These are phyloP conservation scores for Melanotaenia pygmaea DNA, from an alignment of 2,797 vertebrate species.

Conservation along the genomic window DNA sequence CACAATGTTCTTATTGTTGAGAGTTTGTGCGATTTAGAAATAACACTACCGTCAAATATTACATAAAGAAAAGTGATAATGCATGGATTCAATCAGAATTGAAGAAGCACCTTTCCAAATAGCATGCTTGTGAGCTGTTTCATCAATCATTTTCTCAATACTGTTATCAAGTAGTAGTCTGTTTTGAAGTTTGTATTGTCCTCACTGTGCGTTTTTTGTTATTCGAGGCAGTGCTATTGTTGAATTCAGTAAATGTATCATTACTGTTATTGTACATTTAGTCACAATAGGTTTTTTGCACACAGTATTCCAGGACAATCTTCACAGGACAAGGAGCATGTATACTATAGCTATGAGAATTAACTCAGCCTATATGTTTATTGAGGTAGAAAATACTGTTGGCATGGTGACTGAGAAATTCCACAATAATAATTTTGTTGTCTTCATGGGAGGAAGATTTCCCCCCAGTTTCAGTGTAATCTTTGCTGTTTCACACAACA, in stretches of 20 bases:
- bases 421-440: background rate
- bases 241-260: background rate
- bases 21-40: conserved; percentile 11
- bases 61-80: conserved; percentile 3
- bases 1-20: conserved; percentile 32
- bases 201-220: background rate
- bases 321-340: background rate
- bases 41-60: background rate
- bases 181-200: background rate
- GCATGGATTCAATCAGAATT: conserved; percentile 8
- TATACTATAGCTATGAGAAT: background rate
- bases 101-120: background rate
- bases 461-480: conserved; percentile 8
- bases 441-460: conserved; percentile 3
- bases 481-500: background rate
- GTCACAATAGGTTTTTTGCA: background rate
- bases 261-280: background rate
- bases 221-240: background rate
- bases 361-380: background rate
- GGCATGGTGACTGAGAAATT: conserved; percentile 3
- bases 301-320: background rate
- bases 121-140: background rate
- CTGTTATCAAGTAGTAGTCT: background rate
- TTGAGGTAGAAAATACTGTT: background rate
- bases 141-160: conserved; percentile 12